phyloP scores from a whole-genome alignment of 1,140 invertebrate genomes.

The Elymnias hypermnestra region DNA sequence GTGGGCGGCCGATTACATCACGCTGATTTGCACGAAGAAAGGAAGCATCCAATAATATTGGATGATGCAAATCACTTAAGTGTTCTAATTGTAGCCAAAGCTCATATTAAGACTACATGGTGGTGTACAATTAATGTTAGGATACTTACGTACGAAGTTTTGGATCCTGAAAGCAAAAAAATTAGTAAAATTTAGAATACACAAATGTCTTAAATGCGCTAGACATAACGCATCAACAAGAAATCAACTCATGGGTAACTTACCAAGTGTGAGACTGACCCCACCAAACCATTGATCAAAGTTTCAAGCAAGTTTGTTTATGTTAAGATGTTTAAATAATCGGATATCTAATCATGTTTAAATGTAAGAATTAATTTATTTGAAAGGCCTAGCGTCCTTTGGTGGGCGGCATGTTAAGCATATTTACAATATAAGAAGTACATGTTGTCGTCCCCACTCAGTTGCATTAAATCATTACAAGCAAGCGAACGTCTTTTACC shows the following conservation, averaged over 20 bases:
- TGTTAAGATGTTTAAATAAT: no score
- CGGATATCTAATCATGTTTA: no score
- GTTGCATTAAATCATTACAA: no score
- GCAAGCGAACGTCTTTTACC: no score
- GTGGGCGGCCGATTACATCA: slow-evolving; percentile 10
- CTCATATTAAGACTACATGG: slow-evolving; percentile 15
- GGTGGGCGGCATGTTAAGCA: no score
- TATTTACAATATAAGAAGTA: no score
- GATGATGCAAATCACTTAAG: slow-evolving; percentile 2
- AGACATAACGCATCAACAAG: not conserved
- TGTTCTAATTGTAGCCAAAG: slow-evolving; percentile 7
- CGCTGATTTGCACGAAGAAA: not conserved
- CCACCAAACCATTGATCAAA: no score
- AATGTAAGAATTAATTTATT: no score
- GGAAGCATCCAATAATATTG: slow-evolving; percentile 17
- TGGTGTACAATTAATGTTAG: slow-evolving; percentile 13
- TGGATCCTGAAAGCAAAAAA: slow-evolving; percentile 3
- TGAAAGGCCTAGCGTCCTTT: no score
- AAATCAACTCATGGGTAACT: not conserved
- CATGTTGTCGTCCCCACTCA: no score
- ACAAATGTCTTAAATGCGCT: not conserved
- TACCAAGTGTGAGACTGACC: no score
- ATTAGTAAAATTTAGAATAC: not conserved
- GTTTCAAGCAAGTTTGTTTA: no score
- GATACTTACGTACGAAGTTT: slow-evolving; percentile 6